Evolutionary conservation across 1,140 invertebrate genomes (phyloP), one percentile per base, ranked within the genome.

Genomic region (Pseudomyrmex gracilis): DNA sequence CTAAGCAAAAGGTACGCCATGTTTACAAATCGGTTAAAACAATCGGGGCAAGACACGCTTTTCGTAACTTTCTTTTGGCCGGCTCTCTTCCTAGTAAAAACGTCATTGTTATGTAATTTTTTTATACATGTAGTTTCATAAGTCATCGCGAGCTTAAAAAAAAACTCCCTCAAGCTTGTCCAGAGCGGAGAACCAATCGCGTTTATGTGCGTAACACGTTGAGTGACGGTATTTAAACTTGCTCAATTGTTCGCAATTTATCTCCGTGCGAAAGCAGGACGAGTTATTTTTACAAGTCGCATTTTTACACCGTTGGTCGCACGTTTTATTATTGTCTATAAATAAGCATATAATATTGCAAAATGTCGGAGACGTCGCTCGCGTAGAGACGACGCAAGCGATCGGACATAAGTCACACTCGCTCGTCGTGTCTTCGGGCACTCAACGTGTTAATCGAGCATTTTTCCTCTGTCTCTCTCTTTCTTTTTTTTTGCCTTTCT

Each of bases 1-100:
- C 94, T 89, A 87, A 95, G 93, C 89, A 95, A 94, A 96, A 96
- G 95, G 95, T 96, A 95, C 53, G 45, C 45, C 49, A 47, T 45
- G 15, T 70, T 71, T 34, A 77, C 47, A 61, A 45, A 51, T 82
- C 63, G 49, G 34, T 85, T 57, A 57, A 64, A 34, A 34, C 63
- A 49, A 57, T 70, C 58, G n/a, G 45, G 34, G 68, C 55, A 83
- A 34, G 53, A 80, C 17, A 86, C 73, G 86, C 88, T 89, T 90
- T 49, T 85, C 85, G 68, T 86, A 83, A 87, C 74, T 90, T 89
- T 84, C 84, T 88, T 90, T 89, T 58, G 83, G 34, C 87, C 80
- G 83, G 67, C 76, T 83, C 73, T 73, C 73, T 66, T 85, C 70
- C 49, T 17, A 17, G 22, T 51, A 24, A 82, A 51, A 82, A 51